A percentile compares a stretch with the other conserved stretches of the same genome.
Conservation (phyloP, 2,113 vertebrate species). For the Cranoglanis bouderius region DNA sequence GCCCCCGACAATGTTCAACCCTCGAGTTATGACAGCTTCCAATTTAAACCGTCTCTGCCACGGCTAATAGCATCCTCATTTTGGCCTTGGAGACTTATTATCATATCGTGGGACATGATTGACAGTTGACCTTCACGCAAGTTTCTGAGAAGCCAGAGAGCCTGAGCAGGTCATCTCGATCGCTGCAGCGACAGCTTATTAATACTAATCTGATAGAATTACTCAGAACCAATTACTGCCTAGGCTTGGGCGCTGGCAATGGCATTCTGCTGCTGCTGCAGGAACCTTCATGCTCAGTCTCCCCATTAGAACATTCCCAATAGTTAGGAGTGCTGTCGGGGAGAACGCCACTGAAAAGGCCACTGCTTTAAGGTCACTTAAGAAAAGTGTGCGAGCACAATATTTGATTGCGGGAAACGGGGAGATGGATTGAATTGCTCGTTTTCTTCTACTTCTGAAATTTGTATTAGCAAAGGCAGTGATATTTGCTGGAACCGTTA, state of each 20-base stretch:
- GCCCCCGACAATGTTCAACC: constrained; percentile 29
- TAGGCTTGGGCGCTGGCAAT: constrained; percentile 57
- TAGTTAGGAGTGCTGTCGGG: constrained; percentile 23
- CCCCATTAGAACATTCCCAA: constrained; percentile 44
- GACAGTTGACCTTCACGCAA: constrained; percentile 75
- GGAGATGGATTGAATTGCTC: neutral
- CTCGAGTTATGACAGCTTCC: constrained; percentile 61
- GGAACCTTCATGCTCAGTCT: constrained; percentile 35
- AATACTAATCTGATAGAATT: constrained; percentile 77
- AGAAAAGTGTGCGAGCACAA: constrained; percentile 31
- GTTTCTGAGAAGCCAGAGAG: constrained; percentile 64
- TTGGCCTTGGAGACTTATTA: constrained; percentile 65
- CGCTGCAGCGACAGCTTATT: constrained; percentile 65
- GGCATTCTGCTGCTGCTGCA: constrained; percentile 49
- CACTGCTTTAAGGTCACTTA: constrained; percentile 55
- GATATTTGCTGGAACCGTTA: neutral
- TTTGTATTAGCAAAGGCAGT: neutral
- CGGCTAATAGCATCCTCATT: constrained; percentile 63
- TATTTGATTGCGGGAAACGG: neutral
- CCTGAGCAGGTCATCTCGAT: constrained; percentile 60
- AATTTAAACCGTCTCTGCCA: constrained; percentile 60
- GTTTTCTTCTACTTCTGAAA: neutral
- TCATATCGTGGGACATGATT: constrained; percentile 71
- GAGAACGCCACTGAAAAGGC: constrained; percentile 40
- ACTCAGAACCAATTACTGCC: constrained; percentile 70